Conservation (phyloP, 2,888 invertebrate species). For the Fissipunctia ypsillon region DNA sequence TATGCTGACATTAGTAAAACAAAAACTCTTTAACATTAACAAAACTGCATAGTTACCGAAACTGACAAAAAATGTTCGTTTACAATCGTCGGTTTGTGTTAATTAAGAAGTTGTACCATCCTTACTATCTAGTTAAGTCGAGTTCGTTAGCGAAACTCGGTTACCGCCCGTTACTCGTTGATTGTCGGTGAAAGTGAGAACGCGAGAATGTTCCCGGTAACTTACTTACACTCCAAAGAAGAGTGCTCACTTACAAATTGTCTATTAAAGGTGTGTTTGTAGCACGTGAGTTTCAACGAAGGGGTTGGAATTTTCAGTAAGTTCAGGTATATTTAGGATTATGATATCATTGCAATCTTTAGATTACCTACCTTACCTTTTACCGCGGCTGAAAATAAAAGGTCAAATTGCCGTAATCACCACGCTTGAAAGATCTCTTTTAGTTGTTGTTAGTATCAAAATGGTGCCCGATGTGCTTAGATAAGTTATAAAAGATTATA, state of each 20-base stretch:
- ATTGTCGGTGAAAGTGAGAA: conserved; percentile 84
- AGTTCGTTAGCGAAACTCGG: conserved; percentile 87
- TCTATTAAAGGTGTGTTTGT: conserved; percentile 46
- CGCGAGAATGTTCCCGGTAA: conserved; percentile 65
- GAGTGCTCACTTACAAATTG: conserved; percentile 56
- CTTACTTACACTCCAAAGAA: conserved; percentile 60
- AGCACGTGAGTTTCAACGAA: conserved; percentile 21
- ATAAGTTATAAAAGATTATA: background rate
- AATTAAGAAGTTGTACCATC: conserved; percentile 85
- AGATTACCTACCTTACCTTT: too few species aligned
- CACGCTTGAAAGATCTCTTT: too few species aligned
- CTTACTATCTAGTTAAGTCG: conserved; percentile 84
- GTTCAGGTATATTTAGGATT: background rate
- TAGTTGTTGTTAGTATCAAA: background rate
- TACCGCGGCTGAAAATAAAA: background rate
- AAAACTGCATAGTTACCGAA: conserved; percentile 50
- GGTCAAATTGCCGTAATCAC: background rate
- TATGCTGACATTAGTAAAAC: conserved; percentile 21
- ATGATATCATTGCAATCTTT: background rate
- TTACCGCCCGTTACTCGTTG: conserved; percentile 81
- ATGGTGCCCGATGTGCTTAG: background rate
- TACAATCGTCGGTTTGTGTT: conserved; percentile 78
- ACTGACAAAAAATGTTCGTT: conserved; percentile 71
- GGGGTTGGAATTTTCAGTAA: conserved; percentile 16
- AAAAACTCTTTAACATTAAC: conserved; percentile 1